Conservation (phyloP, 2,113 vertebrate species). For the Tragelaphus buxtoni region DNA sequence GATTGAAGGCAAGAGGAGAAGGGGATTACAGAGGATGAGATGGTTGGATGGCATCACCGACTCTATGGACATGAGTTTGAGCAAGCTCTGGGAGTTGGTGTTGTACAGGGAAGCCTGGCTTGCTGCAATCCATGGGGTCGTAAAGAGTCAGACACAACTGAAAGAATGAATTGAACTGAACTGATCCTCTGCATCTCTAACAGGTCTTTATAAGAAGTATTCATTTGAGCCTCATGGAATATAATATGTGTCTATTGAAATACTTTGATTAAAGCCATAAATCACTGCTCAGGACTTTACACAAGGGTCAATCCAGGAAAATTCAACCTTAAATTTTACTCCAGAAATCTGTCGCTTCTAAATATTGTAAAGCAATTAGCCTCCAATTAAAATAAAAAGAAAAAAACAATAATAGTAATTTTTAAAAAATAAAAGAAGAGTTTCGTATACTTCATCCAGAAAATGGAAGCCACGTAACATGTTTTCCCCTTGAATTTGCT, state of each 20-base stretch:
- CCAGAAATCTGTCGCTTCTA: neutral
- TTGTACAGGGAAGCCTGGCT: neutral
- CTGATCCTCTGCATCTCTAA: neutral
- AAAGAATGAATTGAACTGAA: neutral
- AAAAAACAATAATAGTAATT: neutral
- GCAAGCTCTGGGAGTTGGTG: neutral
- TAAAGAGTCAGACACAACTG: neutral
- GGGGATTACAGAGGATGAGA: neutral
- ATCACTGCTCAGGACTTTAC: neutral
- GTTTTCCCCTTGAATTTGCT: neutral
- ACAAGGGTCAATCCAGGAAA: neutral
- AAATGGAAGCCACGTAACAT: neutral
- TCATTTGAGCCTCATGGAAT: neutral
- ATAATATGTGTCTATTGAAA: neutral
- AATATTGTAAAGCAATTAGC: neutral
- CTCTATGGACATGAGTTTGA: neutral
- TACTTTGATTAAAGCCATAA: neutral
- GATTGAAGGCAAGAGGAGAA: neutral
- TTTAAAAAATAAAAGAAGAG: neutral
- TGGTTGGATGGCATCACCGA: neutral
- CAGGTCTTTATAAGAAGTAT: neutral
- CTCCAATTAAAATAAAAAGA: neutral
- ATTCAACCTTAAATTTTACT: slow-evolving; percentile 2
- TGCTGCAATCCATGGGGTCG: neutral
- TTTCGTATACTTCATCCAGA: neutral